Evolutionary conservation across 92 coral and sea anemone species (phyloP).

Genomic region (Heliopora coerulea): DNA sequence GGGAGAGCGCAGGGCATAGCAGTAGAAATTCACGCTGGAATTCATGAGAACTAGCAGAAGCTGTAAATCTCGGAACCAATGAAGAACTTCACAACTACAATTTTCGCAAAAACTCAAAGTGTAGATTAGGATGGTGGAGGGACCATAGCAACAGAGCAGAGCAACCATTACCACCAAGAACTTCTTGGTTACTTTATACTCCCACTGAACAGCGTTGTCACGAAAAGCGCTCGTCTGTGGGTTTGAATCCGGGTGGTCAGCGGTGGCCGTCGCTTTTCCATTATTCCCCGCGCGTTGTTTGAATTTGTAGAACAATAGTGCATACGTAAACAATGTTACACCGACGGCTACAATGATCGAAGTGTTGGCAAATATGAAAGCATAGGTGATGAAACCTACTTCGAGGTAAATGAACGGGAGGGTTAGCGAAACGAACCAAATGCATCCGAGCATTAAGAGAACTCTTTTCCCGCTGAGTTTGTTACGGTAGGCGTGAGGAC

Average conservation of each 20-base stretch:
- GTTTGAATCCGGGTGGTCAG: not conserved
- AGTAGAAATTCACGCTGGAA: slow-evolving; percentile 64
- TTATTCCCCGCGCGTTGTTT: slow-evolving; percentile 43
- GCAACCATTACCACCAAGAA: slow-evolving; percentile 56
- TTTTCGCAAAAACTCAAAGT: slow-evolving; percentile 59
- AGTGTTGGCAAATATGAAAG: slow-evolving; percentile 84
- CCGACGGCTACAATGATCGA: slow-evolving; percentile 56
- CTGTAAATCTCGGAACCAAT: slow-evolving; percentile 79
- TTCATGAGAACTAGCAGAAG: slow-evolving; percentile 54
- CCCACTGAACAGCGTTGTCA: slow-evolving; percentile 15
- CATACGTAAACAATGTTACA: slow-evolving; percentile 61
- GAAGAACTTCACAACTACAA: slow-evolving; percentile 64
- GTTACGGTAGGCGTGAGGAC: slow-evolving; percentile 34
- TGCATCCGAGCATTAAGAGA: slow-evolving; percentile 14
- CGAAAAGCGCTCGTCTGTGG: not conserved
- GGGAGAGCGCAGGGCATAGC: slow-evolving; percentile 73
- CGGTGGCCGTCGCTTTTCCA: slow-evolving; percentile 61
- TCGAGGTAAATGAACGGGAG: slow-evolving; percentile 66
- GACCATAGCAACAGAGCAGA: slow-evolving; percentile 60
- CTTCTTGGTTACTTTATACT: slow-evolving; percentile 30
- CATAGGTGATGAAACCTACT: slow-evolving; percentile 64
- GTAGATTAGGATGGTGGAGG: slow-evolving; percentile 65
- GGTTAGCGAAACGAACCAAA: slow-evolving; percentile 61
- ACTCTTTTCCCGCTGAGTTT: slow-evolving; percentile 24
- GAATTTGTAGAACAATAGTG: slow-evolving; percentile 54